phyloP scores from a whole-genome alignment of 2,888 invertebrate genomes.

The Unio pictorum region DNA sequence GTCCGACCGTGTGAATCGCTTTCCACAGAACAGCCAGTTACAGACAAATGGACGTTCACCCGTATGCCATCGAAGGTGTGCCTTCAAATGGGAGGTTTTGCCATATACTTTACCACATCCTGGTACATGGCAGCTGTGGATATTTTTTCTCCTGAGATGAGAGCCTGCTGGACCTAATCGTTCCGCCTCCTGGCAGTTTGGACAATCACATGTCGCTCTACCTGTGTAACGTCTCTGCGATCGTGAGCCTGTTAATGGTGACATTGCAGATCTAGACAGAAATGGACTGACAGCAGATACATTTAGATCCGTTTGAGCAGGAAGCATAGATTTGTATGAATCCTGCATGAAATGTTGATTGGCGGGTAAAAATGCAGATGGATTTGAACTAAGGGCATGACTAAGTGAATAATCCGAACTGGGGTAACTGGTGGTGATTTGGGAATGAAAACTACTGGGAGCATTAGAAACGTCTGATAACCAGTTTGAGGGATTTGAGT shows the following conservation, averaged over 20 bases:
- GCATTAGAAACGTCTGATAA: slow-evolving; percentile 57
- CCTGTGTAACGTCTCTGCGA: slow-evolving; percentile 85
- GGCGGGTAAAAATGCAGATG: slow-evolving; percentile 81
- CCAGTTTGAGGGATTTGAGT: slow-evolving; percentile 70
- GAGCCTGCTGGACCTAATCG: slow-evolving; percentile 89
- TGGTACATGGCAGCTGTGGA: slow-evolving; percentile 70
- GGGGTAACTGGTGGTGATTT: slow-evolving; percentile 74
- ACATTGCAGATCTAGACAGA: slow-evolving; percentile 72
- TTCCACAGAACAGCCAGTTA: slow-evolving; percentile 98
- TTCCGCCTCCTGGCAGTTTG: slow-evolving; percentile 96
- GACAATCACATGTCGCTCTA: slow-evolving; percentile 97
- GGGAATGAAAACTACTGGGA: slow-evolving; percentile 40
- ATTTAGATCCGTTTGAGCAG: slow-evolving; percentile 72
- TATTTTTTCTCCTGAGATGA: slow-evolving; percentile 65
- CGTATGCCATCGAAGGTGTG: slow-evolving; percentile 98
- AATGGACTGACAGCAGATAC: slow-evolving; percentile 75
- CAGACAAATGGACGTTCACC: slow-evolving; percentile 94
- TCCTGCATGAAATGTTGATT: slow-evolving; percentile 95
- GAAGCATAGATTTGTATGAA: slow-evolving; percentile 92
- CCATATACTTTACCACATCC: slow-evolving; percentile 80
- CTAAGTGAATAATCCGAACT: slow-evolving; percentile 65
- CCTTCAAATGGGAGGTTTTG: slow-evolving; percentile 98
- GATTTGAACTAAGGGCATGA: slow-evolving; percentile 62
- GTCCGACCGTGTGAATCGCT: slow-evolving; percentile 95
- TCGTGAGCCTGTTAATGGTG: slow-evolving; percentile 72